Evolutionary conservation across 1,140 invertebrate species (phyloP), one percentile per base, ranked within the genome.

Genomic region (Planococcus citri): DNA sequence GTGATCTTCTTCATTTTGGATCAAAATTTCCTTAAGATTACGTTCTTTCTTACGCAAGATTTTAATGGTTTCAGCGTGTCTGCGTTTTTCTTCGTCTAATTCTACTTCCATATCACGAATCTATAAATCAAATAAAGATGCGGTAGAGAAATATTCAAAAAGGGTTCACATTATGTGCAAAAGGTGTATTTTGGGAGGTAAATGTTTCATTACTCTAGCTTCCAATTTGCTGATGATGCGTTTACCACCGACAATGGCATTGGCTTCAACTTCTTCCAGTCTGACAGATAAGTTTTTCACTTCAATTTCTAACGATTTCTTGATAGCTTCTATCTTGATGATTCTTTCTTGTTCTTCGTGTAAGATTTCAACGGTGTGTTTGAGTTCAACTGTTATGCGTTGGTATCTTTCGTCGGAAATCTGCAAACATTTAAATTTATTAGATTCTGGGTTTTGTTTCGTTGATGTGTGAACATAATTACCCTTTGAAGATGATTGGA

Each of bases 21-120:
- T 88, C 79, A 94, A 85, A 70, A 96, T 85, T 80, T 96, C 93
- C 83, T 97, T 97, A 75, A 97, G 88, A 74, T 87, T 87, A 76
- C 94, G 90, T 79, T 97, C 95, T 86, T 97, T 97, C 85, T 97
- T 97, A 79, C 94, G 89, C 76, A 97, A 82, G 77, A 95, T 94
- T 83, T 97, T 97, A 77, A 95, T 90, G 72, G 94, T 95, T 80
- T 97, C 94, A 71, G 91, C 86, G 80, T 97, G 94, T 77, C 93
- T 87, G 76, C 93, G 88, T 83, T 94, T 95, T 81, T 97, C 95
- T 80, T 96, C 94, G 77, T 97, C 94, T 69, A 95, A 79, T 80
- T 95, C 94, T 70, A 95, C 80, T 81, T 97, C 94, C 77, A 96
- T 80, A 77, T 97, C 94, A 74, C 92, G 91, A 73, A 97, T 90